Evolutionary conservation across 2,113 vertebrate genomes (phyloP).

Genomic region (Plecotus auritus): DNA sequence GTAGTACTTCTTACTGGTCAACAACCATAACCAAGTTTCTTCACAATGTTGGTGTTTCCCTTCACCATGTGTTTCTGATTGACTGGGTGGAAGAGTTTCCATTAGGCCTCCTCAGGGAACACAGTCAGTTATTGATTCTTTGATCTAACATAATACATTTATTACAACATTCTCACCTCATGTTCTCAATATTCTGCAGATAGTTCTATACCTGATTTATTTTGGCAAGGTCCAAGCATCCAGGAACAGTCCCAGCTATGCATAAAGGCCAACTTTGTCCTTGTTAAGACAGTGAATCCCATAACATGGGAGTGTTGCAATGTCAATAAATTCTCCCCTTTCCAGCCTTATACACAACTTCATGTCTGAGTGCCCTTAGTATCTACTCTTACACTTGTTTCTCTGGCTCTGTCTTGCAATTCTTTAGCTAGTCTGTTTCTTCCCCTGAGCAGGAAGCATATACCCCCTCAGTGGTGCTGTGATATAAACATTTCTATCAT

Average conservation of each 20-base stretch:
- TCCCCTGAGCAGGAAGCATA: neutral
- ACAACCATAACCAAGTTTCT: neutral
- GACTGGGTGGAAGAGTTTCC: neutral
- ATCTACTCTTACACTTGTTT: neutral
- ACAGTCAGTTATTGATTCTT: neutral
- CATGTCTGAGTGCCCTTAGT: neutral
- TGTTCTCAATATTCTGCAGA: neutral
- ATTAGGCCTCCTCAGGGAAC: neutral
- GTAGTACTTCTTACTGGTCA: neutral
- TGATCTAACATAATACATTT: neutral
- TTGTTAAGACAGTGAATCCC: neutral
- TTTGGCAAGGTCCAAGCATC: neutral
- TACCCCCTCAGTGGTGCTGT: neutral
- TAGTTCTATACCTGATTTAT: neutral
- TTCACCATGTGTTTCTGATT: neutral
- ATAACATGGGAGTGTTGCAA: neutral
- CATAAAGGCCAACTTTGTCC: neutral
- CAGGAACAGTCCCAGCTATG: neutral
- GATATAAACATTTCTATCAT: neutral
- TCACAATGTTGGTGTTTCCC: neutral
- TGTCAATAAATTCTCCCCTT: neutral
- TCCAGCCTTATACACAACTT: neutral
- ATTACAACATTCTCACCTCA: neutral
- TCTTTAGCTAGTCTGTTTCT: neutral
- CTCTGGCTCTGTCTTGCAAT: neutral